Evolutionary conservation across 2,888 invertebrate species (phyloP).

Genomic region (Hydroisotoma schaefferi): DNA sequence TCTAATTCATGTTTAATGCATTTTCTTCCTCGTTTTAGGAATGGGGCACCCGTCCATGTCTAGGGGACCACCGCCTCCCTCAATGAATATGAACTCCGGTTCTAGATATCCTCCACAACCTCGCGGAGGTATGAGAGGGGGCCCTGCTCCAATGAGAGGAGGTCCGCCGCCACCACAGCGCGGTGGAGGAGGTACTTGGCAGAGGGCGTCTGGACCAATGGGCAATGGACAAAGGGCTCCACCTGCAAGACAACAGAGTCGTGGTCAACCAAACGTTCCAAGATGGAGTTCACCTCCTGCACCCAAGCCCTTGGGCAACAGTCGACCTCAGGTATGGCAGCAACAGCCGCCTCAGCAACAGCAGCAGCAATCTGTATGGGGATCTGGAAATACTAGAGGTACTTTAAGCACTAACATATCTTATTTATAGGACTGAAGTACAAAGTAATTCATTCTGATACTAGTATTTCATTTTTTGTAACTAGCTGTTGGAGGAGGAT

Average conservation of each 20-base stretch:
- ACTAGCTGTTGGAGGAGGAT: too few species aligned
- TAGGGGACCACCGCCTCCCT: constrained; percentile 1
- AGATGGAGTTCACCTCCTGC: constrained; percentile 3
- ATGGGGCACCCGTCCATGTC: constrained; percentile 9
- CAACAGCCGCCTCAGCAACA: constrained; percentile 9
- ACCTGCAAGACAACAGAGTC: not conserved
- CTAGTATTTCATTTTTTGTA: too few species aligned
- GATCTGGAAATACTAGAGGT: constrained; percentile 2
- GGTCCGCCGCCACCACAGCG: constrained; percentile 28
- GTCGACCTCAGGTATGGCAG: not conserved
- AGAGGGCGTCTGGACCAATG: constrained; percentile 4
- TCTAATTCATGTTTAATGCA: too few species aligned
- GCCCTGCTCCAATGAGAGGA: constrained; percentile 35
- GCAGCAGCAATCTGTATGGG: constrained; percentile 13
- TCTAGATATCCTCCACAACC: constrained; percentile 3
- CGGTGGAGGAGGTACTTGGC: constrained; percentile 17
- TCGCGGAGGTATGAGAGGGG: constrained; percentile 31
- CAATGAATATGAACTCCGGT: not conserved
- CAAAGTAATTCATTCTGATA: too few species aligned
- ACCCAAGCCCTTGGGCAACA: not conserved
- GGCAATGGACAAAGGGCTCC: constrained; percentile 9
- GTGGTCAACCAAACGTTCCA: constrained; percentile 9
- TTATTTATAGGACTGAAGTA: too few species aligned
- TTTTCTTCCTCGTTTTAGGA: not conserved
- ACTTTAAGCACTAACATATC: not conserved